Evolutionary conservation across 2,797 vertebrate genomes (phyloP).

Genomic region (Lates japonicus): DNA sequence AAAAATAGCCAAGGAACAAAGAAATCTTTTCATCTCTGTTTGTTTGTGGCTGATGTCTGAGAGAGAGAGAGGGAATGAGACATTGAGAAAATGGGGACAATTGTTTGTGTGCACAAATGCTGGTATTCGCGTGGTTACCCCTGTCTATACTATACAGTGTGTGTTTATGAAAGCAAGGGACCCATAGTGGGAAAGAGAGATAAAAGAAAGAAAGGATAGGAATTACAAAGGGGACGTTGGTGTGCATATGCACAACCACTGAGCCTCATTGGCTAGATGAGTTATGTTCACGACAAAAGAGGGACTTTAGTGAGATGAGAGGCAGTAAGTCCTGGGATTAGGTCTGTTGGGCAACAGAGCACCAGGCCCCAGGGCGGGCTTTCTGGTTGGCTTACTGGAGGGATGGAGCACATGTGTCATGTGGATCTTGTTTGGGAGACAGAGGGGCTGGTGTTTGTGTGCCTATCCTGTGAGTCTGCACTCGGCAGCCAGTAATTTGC

Average conservation of each 20-base stretch:
- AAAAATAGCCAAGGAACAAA: conserved; percentile 44
- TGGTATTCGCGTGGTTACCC: conserved; percentile 57
- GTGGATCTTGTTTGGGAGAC: conserved; percentile 65
- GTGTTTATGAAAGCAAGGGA: conserved; percentile 65
- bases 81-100: conserved; percentile 31
- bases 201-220: conserved; percentile 58
- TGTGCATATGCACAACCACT: conserved; percentile 48
- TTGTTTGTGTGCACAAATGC: conserved; percentile 58
- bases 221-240: conserved; percentile 62
- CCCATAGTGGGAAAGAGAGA: conserved; percentile 45
- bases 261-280: conserved; percentile 73
- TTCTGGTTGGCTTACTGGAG: conserved; percentile 65
- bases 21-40: conserved; percentile 27
- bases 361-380: conserved; percentile 47
- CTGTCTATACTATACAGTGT: conserved; percentile 47
- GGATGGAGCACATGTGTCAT: conserved; percentile 67
- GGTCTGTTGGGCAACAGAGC: conserved; percentile 66
- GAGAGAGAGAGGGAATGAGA: conserved; percentile 15
- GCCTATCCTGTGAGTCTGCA: conserved; percentile 27
- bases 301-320: conserved; percentile 78
- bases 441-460: conserved; percentile 48
- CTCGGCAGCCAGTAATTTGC: conserved; percentile 35
- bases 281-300: conserved; percentile 82
- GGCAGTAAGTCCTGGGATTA: conserved; percentile 80
- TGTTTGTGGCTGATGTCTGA: conserved; percentile 27